Base-by-base conservation (phyloP, 1,140 invertebrate genomes). In the Pseudomyrmex flavicornis region DNA sequence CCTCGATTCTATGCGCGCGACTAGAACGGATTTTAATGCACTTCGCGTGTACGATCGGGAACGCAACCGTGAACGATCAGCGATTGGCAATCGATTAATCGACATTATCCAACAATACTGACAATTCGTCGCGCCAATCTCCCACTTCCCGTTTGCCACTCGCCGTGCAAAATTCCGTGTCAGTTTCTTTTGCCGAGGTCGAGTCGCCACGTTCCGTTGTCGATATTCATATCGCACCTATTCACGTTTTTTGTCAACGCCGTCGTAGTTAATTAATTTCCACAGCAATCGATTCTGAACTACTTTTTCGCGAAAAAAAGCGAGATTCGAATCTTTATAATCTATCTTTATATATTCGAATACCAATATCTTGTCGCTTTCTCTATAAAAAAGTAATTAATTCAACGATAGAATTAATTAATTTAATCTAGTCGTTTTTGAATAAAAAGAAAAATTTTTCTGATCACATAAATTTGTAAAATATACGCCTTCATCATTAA, bases 41-140 rank as follows among this genome's bases (percentile, higher is more conserved):
- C 65, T 35, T 62, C 44, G 26, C 52, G 26, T 26, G 46, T 15
- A 63, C 22, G 54, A 15, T 46, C 58, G 68, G 22, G 72, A 83
- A 83, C 26, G 12, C 35, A 70, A 66, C 66, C 66, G 66, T 80
- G 76, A 72, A 80, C 66, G 76, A 80, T 59, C 66, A 44, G 66
- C 76, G 76, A 80, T 80, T 80, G 76, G 66, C 76, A 69, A 80
- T 87, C 75, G 86, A 85, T 89, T 84, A 87, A 88, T 88, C 82
- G 85, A 84, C 82, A 77, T 74, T 82, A 68, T 65, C 56, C 65
- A 66, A 84, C 76, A 82, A 86, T 88, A 85, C 48, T 58, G 35
- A 44, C 83, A 73, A 90, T 90, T 85, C 83, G 88, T 63, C 62
- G 20, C 82, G 88, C 61, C 65, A 70, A 90, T 90, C 88, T 58